These are phyloP conservation scores for Scaptodrosophila lebanonensis DNA, from an alignment of 1,140 invertebrate species.

Conservation along the genomic window DNA sequence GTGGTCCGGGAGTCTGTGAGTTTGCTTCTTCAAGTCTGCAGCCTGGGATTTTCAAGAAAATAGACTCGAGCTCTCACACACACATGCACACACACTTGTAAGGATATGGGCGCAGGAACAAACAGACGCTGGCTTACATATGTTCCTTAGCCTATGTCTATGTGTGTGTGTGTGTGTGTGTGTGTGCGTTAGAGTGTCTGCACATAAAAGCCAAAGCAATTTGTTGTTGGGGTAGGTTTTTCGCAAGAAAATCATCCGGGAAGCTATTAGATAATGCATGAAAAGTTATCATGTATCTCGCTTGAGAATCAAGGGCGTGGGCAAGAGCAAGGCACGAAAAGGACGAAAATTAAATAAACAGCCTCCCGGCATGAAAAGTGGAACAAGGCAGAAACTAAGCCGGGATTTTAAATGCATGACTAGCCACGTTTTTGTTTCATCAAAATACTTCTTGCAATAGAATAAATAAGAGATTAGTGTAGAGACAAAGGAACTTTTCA, in stretches of 20 bases:
- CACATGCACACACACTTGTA: slow-evolving; percentile 22
- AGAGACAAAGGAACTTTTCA: too few relatives aligned
- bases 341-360: too few relatives aligned
- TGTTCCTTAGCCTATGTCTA: not conserved
- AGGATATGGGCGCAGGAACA: slow-evolving; percentile 1
- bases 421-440: too few relatives aligned
- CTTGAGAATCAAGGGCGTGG: too few relatives aligned
- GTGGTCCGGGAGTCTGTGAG: not conserved
- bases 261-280: slow-evolving; percentile 59
- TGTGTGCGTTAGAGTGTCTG: slow-evolving; percentile 27
- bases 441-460: too few relatives aligned
- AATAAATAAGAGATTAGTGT: too few relatives aligned
- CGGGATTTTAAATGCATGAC: too few relatives aligned
- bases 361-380: too few relatives aligned
- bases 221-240: slow-evolving; percentile 76
- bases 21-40: too few relatives aligned
- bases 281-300: slow-evolving; percentile 16
- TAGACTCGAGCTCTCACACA: slow-evolving; percentile 33
- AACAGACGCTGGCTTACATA: slow-evolving; percentile 8
- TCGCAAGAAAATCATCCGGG: slow-evolving; percentile 65
- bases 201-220: slow-evolving; percentile 26
- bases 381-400: too few relatives aligned
- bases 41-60: slow-evolving; percentile 62
- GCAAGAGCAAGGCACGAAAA: too few relatives aligned
- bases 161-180: not conserved